Conservation (phyloP, 2,888 invertebrate genomes). For the Hydropsyche betteni region DNA sequence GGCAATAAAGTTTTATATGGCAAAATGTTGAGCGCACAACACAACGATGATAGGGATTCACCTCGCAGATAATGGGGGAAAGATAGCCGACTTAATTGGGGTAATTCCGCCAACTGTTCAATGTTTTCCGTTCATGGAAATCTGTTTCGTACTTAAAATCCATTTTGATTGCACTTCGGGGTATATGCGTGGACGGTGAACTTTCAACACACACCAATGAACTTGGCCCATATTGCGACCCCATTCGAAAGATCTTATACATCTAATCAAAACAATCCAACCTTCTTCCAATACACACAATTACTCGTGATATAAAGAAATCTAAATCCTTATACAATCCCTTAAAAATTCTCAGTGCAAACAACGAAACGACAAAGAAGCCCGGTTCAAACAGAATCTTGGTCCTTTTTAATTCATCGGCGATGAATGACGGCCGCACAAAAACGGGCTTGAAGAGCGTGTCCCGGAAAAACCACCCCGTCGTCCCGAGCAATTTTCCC, state of each 20-base stretch:
- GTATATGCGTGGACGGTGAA: conserved; percentile 34
- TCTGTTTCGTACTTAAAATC: conserved; percentile 51
- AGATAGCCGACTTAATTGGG: conserved; percentile 51
- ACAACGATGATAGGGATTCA: conserved; percentile 40
- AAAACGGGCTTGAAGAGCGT: conserved; percentile 5
- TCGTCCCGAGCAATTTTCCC: conserved; percentile 50
- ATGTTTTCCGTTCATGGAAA: conserved; percentile 37
- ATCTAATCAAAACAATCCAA: too few relatives aligned
- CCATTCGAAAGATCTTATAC: too few relatives aligned
- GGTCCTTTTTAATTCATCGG: neutral
- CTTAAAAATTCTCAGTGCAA: too few relatives aligned
- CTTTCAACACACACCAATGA: conserved; percentile 1
- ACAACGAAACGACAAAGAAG: neutral
- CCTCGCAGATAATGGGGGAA: conserved; percentile 47
- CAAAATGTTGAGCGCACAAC: conserved; percentile 2
- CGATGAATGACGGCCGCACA: conserved; percentile 32
- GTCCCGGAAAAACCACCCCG: conserved; percentile 5
- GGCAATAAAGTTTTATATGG: conserved; percentile 38
- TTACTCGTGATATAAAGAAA: too few relatives aligned
- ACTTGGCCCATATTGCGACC: conserved; percentile 8
- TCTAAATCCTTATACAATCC: too few relatives aligned
- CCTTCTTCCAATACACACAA: too few relatives aligned
- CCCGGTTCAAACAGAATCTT: too few relatives aligned
- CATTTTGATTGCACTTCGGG: conserved; percentile 45
- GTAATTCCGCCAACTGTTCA: conserved; percentile 51